Percentiles rank a stretch among this genome's conserved stretches.
These are phyloP conservation scores for Dipodomys stephensi DNA, from an alignment of 2,113 vertebrate genomes.

Conservation along the genomic window DNA sequence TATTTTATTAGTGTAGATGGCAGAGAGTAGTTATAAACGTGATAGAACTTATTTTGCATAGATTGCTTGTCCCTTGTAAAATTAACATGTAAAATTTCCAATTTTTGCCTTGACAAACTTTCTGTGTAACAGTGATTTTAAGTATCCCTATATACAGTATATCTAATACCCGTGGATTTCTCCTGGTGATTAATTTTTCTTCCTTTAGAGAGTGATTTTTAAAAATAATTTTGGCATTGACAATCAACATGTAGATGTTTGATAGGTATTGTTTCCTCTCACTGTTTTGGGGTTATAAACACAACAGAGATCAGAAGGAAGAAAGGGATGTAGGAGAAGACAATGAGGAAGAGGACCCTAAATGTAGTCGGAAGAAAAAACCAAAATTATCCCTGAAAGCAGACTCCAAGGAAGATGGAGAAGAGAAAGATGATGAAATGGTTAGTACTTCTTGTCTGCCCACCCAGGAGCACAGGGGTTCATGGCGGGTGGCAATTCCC, in stretches of 20 bases:
- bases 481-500: too few species aligned
- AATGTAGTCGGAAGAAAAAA: constrained; percentile 88
- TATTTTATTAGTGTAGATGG: constrained; percentile 36
- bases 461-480: accelerated
- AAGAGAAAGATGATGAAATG: constrained; percentile 85
- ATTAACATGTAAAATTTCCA: constrained; percentile 58
- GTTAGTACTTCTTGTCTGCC: constrained; percentile 81
- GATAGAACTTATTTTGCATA: constrained; percentile 52
- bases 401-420: constrained; percentile 86
- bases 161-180: neutral
- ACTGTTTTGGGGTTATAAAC: constrained; percentile 77
- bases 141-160: constrained; percentile 1
- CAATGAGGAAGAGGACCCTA: constrained; percentile 87
- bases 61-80: constrained; percentile 62
- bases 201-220: neutral
- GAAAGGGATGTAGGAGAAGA: constrained; percentile 84
- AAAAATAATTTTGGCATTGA: constrained; percentile 33
- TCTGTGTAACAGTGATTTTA: constrained; percentile 57
- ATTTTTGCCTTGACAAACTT: constrained; percentile 57
- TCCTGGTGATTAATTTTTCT: constrained; percentile 43
- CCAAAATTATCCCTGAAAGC: constrained; percentile 85
- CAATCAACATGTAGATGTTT: constrained; percentile 67
- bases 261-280: constrained; percentile 67
- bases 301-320: constrained; percentile 87
- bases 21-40: constrained; percentile 69